Evolutionary conservation across 2,888 invertebrate species (phyloP).

Genomic region (Marronus borbonicus): DNA sequence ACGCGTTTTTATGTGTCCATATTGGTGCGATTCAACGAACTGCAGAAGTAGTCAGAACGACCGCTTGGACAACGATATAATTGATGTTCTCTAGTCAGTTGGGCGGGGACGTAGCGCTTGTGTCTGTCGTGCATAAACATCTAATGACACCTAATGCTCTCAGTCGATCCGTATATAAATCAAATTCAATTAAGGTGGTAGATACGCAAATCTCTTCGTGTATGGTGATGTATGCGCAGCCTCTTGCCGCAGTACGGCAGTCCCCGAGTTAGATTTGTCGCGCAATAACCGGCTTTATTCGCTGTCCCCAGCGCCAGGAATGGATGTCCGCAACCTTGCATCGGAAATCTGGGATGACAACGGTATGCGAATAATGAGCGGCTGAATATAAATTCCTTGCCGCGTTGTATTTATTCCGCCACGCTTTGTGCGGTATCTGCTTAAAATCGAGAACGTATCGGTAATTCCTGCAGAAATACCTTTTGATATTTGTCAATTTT

Average conservation of each 20-base stretch:
- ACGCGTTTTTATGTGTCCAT: conserved; percentile 11
- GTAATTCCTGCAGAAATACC: too few relatives aligned
- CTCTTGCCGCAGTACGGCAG: conserved; percentile 22
- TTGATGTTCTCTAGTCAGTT: conserved; percentile 22
- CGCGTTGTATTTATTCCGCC: not conserved
- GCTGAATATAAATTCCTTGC: not conserved
- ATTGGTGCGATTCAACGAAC: conserved; percentile 14
- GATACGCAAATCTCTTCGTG: conserved; percentile 34
- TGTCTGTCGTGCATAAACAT: conserved; percentile 30
- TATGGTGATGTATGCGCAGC: conserved; percentile 37
- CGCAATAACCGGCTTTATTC: conserved; percentile 1
- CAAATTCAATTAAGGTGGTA: conserved; percentile 46
- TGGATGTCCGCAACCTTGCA: not conserved
- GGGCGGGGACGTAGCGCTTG: not conserved
- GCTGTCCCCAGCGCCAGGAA: not conserved
- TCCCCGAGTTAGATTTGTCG: conserved; percentile 17
- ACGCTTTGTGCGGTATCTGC: not conserved
- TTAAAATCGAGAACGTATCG: too few relatives aligned
- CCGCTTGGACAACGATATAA: conserved; percentile 11
- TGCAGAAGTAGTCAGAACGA: not conserved
- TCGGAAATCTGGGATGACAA: conserved; percentile 1
- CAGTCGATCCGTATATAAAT: conserved; percentile 28
- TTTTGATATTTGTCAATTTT: too few relatives aligned
- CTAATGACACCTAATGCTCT: conserved; percentile 31
- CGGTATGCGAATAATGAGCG: not conserved